Conservation (phyloP, 2,888 invertebrate species). For the Dione vanillae region DNA sequence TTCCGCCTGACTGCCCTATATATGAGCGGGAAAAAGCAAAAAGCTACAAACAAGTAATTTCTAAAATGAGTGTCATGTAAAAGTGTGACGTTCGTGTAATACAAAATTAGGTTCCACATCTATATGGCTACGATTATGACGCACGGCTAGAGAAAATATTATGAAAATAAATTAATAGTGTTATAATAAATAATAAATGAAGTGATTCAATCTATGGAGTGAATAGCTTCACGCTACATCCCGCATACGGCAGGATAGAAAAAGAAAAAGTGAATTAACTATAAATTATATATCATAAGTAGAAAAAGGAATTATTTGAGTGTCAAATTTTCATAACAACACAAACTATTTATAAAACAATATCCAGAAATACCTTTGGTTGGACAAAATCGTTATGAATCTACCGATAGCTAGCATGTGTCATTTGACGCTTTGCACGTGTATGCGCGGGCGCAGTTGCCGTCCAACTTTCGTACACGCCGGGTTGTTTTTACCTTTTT, state of each 20-base stretch:
- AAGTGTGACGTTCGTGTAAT: background rate
- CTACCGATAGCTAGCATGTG: constrained; percentile 44
- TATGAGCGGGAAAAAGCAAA: background rate
- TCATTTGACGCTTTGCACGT: constrained; percentile 45
- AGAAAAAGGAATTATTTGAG: no score
- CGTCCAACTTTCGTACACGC: constrained; percentile 48
- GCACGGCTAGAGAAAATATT: background rate
- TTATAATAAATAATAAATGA: background rate
- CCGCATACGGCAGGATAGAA: no score
- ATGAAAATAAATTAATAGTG: background rate
- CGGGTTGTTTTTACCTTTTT: constrained; percentile 41
- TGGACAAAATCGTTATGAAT: constrained; percentile 20
- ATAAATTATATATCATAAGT: no score
- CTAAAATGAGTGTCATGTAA: background rate
- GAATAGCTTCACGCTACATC: no score
- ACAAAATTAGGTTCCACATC: background rate
- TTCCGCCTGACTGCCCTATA: background rate
- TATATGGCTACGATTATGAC: constrained; percentile 1
- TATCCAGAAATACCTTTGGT: constrained; percentile 25
- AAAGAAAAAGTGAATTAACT: no score
- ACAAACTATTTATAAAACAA: constrained; percentile 1
- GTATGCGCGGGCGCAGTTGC: constrained; percentile 46
- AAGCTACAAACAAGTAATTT: background rate
- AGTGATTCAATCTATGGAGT: background rate
- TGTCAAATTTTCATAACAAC: background rate